Evolutionary conservation across 1,140 invertebrate genomes (phyloP).

Genomic region (Drosophila sp.): DNA sequence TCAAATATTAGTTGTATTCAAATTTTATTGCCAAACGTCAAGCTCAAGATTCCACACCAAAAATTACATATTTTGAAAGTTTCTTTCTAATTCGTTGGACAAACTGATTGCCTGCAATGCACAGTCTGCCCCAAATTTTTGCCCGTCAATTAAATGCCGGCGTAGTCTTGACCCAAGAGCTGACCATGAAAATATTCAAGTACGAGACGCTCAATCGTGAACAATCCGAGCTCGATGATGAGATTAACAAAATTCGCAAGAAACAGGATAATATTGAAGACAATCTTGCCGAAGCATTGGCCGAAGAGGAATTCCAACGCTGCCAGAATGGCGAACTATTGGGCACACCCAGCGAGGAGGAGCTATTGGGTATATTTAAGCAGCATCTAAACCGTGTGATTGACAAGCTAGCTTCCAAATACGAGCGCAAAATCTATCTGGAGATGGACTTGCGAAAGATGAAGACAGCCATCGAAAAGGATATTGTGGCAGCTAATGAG

Average conservation of each 20-base stretch:
- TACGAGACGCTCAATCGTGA: slow-evolving; percentile 47
- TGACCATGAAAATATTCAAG: slow-evolving; percentile 50
- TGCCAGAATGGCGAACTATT: slow-evolving; percentile 22
- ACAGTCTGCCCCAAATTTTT: slow-evolving; percentile 20
- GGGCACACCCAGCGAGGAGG: slow-evolving; percentile 23
- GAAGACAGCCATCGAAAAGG: slow-evolving; percentile 53
- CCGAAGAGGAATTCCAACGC: slow-evolving; percentile 61
- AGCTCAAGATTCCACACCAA: slow-evolving; percentile 10
- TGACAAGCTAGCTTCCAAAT: slow-evolving; percentile 40
- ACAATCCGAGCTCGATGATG: slow-evolving; percentile 38
- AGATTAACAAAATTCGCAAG: slow-evolving; percentile 37
- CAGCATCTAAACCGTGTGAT: slow-evolving; percentile 36
- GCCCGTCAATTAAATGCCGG: slow-evolving; percentile 55
- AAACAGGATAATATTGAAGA: slow-evolving; percentile 55
- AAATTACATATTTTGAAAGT: slow-evolving; percentile 23
- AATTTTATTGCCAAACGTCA: slow-evolving; percentile 10
- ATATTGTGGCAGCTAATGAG: slow-evolving; percentile 49
- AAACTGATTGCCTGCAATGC: slow-evolving; percentile 33
- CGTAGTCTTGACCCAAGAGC: slow-evolving; percentile 44
- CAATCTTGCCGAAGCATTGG: slow-evolving; percentile 50
- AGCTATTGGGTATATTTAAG: slow-evolving; percentile 41
- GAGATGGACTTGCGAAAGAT: slow-evolving; percentile 56
- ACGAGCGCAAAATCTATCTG: slow-evolving; percentile 43
- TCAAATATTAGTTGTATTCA: slow-evolving; percentile 7
- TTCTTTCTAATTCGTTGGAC: slow-evolving; percentile 8